These are phyloP conservation scores for Shinisaurus crocodilurus DNA, from an alignment of 2,113 vertebrate genomes.

Conservation along the genomic window DNA sequence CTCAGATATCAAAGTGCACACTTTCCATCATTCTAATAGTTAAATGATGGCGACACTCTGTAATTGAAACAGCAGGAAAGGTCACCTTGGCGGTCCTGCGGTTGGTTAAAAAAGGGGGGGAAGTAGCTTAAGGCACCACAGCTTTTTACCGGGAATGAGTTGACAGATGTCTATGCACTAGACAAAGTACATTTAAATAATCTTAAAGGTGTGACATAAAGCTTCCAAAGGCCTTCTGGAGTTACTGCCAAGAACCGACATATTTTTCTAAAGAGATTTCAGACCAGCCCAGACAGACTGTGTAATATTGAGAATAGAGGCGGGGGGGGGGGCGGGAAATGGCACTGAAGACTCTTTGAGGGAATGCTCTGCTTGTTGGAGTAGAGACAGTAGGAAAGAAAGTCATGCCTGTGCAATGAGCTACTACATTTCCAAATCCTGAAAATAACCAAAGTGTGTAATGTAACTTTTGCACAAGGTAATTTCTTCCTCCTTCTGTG, in stretches of 20 bases:
- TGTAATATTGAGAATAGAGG: neutral
- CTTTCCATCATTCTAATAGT: conserved; percentile 77
- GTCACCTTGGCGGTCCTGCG: conserved; percentile 73
- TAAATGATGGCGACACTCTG: conserved; percentile 69
- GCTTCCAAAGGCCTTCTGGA: conserved; percentile 41
- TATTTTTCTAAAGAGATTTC: conserved; percentile 38
- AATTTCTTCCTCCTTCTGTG: neutral
- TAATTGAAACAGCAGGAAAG: conserved; percentile 74
- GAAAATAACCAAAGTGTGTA: neutral
- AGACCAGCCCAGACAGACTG: neutral
- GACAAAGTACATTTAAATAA: conserved; percentile 58
- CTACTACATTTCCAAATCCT: neutral
- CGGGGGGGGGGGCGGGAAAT: neutral
- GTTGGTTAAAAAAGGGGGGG: conserved; percentile 12
- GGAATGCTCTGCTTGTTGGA: neutral
- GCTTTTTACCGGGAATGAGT: conserved; percentile 59
- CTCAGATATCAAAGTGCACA: conserved; percentile 66
- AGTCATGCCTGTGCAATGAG: conserved; percentile 11
- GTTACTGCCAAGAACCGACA: conserved; percentile 5
- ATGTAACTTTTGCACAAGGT: neutral
- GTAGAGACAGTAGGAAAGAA: neutral
- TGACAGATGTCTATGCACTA: conserved; percentile 47
- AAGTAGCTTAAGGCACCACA: conserved; percentile 61
- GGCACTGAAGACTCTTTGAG: neutral
- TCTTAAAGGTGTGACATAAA: conserved; percentile 58